phyloP scores from a whole-genome alignment of 2,888 invertebrate species.

The Sarcophaga variegata region DNA sequence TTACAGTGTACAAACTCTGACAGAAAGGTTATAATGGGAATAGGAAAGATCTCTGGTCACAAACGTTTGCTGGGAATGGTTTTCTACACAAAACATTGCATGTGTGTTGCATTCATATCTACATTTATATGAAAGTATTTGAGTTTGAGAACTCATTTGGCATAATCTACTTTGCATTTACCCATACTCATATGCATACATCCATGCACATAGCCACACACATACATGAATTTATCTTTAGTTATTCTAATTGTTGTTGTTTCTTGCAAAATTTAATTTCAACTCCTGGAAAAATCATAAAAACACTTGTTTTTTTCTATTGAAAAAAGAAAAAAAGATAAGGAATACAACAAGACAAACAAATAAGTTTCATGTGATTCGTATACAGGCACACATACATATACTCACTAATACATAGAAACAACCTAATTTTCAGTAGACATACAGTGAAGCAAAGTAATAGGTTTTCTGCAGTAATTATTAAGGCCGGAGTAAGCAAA shows the following conservation, averaged over 20 bases:
- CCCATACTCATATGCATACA: neutral
- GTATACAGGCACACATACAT: neutral
- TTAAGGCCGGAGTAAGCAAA: no score
- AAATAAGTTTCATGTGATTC: constrained; percentile 13
- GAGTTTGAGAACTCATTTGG: constrained; percentile 48
- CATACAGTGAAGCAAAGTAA: neutral
- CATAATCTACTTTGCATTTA: constrained; percentile 57
- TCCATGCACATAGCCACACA: neutral
- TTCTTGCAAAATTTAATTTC: constrained; percentile 36
- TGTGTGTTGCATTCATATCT: neutral
- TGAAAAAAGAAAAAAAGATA: neutral
- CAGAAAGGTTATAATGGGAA: no score
- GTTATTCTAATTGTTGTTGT: constrained; percentile 1
- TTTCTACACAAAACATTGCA: neutral
- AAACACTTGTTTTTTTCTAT: constrained; percentile 32
- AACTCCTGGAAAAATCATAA: constrained; percentile 46
- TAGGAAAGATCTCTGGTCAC: no score
- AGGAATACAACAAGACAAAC: constrained; percentile 13
- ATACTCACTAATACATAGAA: neutral
- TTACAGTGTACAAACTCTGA: no score
- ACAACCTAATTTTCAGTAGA: constrained; percentile 13
- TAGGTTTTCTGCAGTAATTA: neutral
- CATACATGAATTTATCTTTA: constrained; percentile 16
- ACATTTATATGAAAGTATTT: constrained; percentile 5
- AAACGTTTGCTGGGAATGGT: neutral